Percentiles rank a stretch among this genome's conserved stretches.
Conservation (phyloP, 2,113 vertebrate genomes). For the Corynorhinus townsendii region DNA sequence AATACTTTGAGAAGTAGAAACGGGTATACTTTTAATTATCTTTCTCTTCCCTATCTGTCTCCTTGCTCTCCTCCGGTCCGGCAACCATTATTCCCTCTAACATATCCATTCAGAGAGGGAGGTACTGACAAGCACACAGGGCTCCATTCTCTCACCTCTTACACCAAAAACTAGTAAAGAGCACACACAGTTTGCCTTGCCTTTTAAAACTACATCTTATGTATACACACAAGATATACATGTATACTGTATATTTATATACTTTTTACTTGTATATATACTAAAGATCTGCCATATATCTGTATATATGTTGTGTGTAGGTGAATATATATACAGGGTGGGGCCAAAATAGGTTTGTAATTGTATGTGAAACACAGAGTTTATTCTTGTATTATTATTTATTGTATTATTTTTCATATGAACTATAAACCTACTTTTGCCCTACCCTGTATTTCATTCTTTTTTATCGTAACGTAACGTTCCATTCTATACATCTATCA, state of each 20-base stretch:
- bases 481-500: not conserved
- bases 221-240: not conserved
- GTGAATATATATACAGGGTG: not conserved
- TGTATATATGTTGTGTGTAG: not conserved
- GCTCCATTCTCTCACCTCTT: not conserved
- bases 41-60: not conserved
- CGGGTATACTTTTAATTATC: not conserved
- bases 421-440: not conserved
- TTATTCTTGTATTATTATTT: not conserved
- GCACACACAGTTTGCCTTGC: not conserved
- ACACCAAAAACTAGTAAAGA: not conserved
- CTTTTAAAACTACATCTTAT: not conserved
- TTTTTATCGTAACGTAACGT: not conserved
- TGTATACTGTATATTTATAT: too few species aligned
- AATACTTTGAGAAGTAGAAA: not conserved
- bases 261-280: not conserved
- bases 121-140: fast-evolving
- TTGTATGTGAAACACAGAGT: not conserved
- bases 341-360: not conserved
- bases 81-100: not conserved
- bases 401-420: not conserved
- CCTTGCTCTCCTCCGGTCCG: not conserved
- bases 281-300: not conserved
- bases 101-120: not conserved
- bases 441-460: not conserved